These are phyloP conservation scores for Platysteira castanea DNA, from an alignment of 2,113 vertebrate genomes.

Conservation along the genomic window DNA sequence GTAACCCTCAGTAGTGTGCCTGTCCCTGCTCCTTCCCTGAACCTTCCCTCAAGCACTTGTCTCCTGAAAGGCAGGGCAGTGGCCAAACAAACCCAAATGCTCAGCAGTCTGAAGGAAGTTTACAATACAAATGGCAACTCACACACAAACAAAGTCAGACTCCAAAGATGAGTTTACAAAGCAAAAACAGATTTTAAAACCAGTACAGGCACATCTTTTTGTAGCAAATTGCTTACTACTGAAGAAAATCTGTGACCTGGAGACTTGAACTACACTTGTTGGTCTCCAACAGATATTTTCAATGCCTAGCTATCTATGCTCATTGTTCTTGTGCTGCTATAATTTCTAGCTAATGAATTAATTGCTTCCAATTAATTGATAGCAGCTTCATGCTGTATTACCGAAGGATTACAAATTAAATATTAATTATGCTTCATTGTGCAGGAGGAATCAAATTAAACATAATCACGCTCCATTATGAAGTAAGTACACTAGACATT, in stretches of 20 bases:
- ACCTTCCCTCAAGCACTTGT: neutral
- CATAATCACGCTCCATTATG: slow-evolving; percentile 49
- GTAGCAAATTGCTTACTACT: neutral
- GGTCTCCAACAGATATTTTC: neutral
- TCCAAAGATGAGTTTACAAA: neutral
- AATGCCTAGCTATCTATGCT: neutral
- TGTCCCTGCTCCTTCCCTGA: neutral
- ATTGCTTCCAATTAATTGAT: slow-evolving; percentile 56
- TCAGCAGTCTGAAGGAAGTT: neutral
- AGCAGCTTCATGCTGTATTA: slow-evolving; percentile 34
- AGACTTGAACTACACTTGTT: neutral
- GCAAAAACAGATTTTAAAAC: neutral
- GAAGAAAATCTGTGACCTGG: neutral
- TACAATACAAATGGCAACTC: neutral
- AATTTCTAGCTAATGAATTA: slow-evolving; percentile 52
- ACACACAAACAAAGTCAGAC: neutral
- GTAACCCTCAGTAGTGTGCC: neutral
- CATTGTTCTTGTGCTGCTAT: neutral
- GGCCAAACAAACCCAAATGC: neutral
- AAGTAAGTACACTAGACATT: slow-evolving; percentile 41
- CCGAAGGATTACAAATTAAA: slow-evolving; percentile 62
- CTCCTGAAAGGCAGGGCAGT: neutral
- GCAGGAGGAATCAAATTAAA: slow-evolving; percentile 56
- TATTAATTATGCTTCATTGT: slow-evolving; percentile 59
- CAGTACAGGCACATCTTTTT: neutral